A percentile compares a stretch with the other conserved stretches of the same genome.
Conservation (phyloP, 2,113 vertebrate species). For the Philantomba maxwellii region DNA sequence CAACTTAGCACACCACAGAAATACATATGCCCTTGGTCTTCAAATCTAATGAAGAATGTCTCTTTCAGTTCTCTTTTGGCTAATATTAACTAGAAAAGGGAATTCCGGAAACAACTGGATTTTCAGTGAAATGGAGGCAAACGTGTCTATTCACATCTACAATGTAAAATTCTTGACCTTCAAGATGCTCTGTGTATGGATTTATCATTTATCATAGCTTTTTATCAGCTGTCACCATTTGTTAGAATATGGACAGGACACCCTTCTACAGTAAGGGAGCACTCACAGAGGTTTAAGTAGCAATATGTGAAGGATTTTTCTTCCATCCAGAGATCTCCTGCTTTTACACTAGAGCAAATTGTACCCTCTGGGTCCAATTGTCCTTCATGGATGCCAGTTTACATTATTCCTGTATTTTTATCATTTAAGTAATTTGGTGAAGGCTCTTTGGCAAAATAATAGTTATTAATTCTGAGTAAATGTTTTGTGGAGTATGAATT, state of each 20-base stretch:
- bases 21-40: fast-evolving
- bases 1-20: not conserved
- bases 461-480: slow-evolving; percentile 62
- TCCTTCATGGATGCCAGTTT: slow-evolving; percentile 14
- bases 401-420: slow-evolving; percentile 26
- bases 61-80: not conserved
- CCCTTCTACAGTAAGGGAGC: not conserved
- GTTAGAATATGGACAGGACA: not conserved
- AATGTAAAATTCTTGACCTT: not conserved
- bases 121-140: not conserved
- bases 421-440: slow-evolving; percentile 51
- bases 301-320: not conserved
- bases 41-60: not conserved
- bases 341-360: not conserved
- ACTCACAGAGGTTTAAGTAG: not conserved
- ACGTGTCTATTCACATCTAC: not conserved
- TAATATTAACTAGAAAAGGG: not conserved
- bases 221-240: not conserved
- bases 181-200: not conserved
- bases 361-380: not conserved
- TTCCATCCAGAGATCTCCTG: not conserved
- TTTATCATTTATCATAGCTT: not conserved
- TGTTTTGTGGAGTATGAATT: slow-evolving; percentile 39
- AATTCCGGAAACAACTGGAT: not conserved
- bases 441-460: slow-evolving; percentile 21